Conservation (phyloP, 2,888 invertebrate genomes). For the Cosmorhoe ocellata region DNA sequence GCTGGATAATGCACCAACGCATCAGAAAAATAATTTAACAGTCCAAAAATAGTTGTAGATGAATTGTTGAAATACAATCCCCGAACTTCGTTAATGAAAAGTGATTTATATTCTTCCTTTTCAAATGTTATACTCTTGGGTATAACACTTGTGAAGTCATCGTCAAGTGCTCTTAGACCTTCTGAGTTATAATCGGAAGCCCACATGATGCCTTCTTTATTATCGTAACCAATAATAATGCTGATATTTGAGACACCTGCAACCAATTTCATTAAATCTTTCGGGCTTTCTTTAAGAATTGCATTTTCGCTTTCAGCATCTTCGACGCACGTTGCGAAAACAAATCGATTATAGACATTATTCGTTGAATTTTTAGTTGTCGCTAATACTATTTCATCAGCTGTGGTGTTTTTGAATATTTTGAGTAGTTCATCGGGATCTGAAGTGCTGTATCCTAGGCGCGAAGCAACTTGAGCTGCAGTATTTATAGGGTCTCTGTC, state of each 20-base stretch:
- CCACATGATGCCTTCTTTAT: slow-evolving; percentile 48
- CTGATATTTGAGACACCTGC: slow-evolving; percentile 26
- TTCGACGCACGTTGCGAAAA: slow-evolving; percentile 44
- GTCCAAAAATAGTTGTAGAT: slow-evolving; percentile 21
- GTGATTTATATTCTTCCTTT: slow-evolving; percentile 28
- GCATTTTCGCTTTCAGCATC: slow-evolving; percentile 23
- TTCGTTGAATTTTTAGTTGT: slow-evolving; percentile 33
- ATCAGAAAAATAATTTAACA: slow-evolving; percentile 49
- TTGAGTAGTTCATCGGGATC: slow-evolving; percentile 41
- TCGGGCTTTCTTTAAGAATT: slow-evolving; percentile 36
- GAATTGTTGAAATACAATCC: slow-evolving; percentile 42
- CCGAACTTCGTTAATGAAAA: slow-evolving; percentile 33
- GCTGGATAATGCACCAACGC: slow-evolving; percentile 37
- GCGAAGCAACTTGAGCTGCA: slow-evolving; percentile 36
- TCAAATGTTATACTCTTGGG: slow-evolving; percentile 26
- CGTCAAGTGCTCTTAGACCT: slow-evolving; percentile 25
- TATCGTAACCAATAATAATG: slow-evolving; percentile 48
- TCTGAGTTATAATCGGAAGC: slow-evolving; percentile 35
- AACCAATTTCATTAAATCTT: slow-evolving; percentile 31
- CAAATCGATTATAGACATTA: slow-evolving; percentile 33
- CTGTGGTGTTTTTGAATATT: slow-evolving; percentile 40
- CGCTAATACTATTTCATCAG: slow-evolving; percentile 39
- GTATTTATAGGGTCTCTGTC: slow-evolving; percentile 36
- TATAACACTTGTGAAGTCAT: slow-evolving; percentile 7
- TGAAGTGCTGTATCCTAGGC: slow-evolving; percentile 40